These are phyloP conservation scores for Pseudopipra pipra DNA, from an alignment of 2,113 vertebrate genomes.

Conservation along the genomic window DNA sequence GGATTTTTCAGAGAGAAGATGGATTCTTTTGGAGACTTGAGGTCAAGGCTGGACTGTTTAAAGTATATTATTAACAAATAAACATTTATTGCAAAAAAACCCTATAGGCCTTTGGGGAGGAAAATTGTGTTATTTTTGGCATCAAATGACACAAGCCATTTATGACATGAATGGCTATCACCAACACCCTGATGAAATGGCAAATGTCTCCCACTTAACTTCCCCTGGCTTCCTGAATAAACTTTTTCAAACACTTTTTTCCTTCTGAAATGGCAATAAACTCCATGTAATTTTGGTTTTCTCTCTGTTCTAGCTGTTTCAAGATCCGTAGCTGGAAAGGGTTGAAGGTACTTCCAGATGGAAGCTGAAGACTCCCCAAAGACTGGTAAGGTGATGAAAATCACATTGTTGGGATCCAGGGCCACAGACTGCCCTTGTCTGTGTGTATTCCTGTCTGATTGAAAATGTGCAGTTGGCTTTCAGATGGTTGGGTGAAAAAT, in stretches of 20 bases:
- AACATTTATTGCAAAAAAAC: conserved; percentile 80
- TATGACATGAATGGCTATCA: conserved; percentile 80
- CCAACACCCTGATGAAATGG: conserved; percentile 74
- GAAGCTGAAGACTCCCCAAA: conserved; percentile 55
- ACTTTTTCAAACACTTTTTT: conserved; percentile 72
- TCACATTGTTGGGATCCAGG: conserved; percentile 57
- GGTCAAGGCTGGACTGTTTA: conserved; percentile 81
- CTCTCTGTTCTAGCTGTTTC: conserved; percentile 64
- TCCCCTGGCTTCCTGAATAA: conserved; percentile 76
- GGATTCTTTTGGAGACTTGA: conserved; percentile 78
- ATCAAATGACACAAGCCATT: conserved; percentile 82
- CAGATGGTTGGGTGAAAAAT: conserved; percentile 52
- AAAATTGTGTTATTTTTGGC: conserved; percentile 81
- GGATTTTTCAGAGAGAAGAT: conserved; percentile 80
- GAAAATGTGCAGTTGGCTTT: conserved; percentile 68
- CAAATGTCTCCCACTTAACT: conserved; percentile 76
- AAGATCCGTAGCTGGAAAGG: conserved; percentile 53
- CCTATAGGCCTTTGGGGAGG: conserved; percentile 78
- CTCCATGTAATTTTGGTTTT: conserved; percentile 73
- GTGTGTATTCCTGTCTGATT: conserved; percentile 72
- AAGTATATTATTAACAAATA: conserved; percentile 86
- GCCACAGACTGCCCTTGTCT: conserved; percentile 61
- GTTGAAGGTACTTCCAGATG: conserved; percentile 58
- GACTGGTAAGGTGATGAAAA: conserved; percentile 72
- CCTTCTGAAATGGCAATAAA: conserved; percentile 66